Base-by-base conservation (phyloP, 35 echinoderm and acorn worm genomes). In the Stichopus chloronotus region DNA sequence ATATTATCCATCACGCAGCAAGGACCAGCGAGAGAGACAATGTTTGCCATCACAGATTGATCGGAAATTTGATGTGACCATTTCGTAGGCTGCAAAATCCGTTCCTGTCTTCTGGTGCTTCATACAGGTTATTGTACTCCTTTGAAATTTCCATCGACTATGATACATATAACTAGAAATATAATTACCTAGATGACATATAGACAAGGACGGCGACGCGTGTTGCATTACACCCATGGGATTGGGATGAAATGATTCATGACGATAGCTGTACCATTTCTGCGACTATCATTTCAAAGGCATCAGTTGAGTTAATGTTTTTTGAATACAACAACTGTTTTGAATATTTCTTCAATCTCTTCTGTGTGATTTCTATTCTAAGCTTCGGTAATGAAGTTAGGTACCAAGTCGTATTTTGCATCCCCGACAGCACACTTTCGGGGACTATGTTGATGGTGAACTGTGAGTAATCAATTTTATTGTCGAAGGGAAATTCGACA, bases 201-300 rank as follows among this genome's bases (percentile, higher is more conserved):
- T 43, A 43, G 30, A 43, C 30, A 0, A 43, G 30, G 30, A 43
- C 30, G 30, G 30, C 30, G 30, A 43, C 30, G 30, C 30, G 30
- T 1, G 30, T 43, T 43, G 30, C 30, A 43, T 43, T 43, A 43
- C 30, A 43, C 59, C 59, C 59, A 61, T 61, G 59, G 0, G 22
- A 72, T 72, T 13, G 6, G 69, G 16, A n/a, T 21, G 7, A 7
- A 72, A 16, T 72, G 0, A 17, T 7, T n/a, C 22, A 72, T n/a
- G 69, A 91, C 17, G 90, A 77, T 79, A 91, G 20, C 21, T 59
- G 74, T 79, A 55, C 58, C 69, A 91, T 79, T 79, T 91, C 90
- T 55, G 74, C 71, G 16, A 91, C 57, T 57, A 79, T 79, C 90
- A 79, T 91, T 79, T 91, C 90, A 79, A 79, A 91, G 17, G 74